These are phyloP conservation scores for Napeogenes inachia DNA, from an alignment of 2,888 invertebrate genomes.

Conservation along the genomic window DNA sequence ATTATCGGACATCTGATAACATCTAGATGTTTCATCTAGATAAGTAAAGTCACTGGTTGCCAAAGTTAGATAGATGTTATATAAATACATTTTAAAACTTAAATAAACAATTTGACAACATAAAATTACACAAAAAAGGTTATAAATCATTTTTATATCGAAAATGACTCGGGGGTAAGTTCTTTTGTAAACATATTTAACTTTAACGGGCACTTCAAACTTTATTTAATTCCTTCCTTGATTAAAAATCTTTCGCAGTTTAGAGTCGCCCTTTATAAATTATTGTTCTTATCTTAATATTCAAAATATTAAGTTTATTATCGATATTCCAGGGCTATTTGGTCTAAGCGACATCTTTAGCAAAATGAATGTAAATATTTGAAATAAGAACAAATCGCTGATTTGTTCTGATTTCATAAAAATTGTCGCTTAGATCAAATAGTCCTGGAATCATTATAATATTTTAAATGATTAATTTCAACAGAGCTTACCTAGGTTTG, in stretches of 20 bases:
- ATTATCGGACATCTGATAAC: constrained; percentile 1
- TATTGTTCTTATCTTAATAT: too few relatives aligned
- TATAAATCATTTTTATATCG: not conserved
- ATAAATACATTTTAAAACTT: too few relatives aligned
- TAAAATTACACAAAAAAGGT: not conserved
- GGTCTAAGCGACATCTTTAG: too few relatives aligned
- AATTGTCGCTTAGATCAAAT: too few relatives aligned
- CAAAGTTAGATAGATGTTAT: not conserved
- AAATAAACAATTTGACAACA: too few relatives aligned
- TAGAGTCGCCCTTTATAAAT: not conserved
- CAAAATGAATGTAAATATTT: too few relatives aligned
- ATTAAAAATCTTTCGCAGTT: constrained; percentile 1
- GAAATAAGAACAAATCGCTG: too few relatives aligned
- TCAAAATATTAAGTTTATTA: too few relatives aligned
- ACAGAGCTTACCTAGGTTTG: constrained; percentile 78
- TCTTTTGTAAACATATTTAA: constrained; percentile 38
- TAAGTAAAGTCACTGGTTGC: not conserved
- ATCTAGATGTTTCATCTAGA: not conserved
- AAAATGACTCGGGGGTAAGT: not conserved
- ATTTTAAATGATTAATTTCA: not conserved
- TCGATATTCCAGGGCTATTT: too few relatives aligned
- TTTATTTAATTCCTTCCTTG: not conserved
- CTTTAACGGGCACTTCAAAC: constrained; percentile 32
- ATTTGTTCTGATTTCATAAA: too few relatives aligned
- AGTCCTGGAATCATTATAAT: not conserved